A percentile compares a stretch with the other conserved stretches of the same genome.
Evolutionary conservation across 1,140 invertebrate species (phyloP).

Genomic region (Phymorhynchus buccinoides): DNA sequence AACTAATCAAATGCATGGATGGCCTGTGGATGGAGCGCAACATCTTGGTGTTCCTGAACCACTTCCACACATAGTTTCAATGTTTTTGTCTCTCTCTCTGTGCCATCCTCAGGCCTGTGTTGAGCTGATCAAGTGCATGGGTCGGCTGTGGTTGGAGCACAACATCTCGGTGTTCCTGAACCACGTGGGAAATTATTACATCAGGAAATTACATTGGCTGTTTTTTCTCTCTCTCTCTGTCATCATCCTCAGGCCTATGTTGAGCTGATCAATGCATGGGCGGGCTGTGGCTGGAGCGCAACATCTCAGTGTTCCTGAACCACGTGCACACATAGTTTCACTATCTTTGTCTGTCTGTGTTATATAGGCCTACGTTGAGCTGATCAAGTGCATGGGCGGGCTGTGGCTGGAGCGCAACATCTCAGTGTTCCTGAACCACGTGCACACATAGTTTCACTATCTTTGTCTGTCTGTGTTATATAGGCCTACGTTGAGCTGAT

Average conservation of each 20-base stretch:
- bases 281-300: conserved; percentile 94
- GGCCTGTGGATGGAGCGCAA: too few relatives aligned
- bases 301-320: conserved; percentile 86
- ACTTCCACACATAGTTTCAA: too few relatives aligned
- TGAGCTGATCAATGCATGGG: conserved; percentile 93
- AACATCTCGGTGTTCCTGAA: conserved; percentile 86
- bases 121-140: conserved; percentile 91
- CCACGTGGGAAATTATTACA: too few relatives aligned
- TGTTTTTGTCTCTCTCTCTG: too few relatives aligned
- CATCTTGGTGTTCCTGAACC: too few relatives aligned
- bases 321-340: too few relatives aligned
- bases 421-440: conserved; percentile 86
- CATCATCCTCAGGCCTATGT: conserved; percentile 89
- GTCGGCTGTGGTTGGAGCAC: conserved; percentile 95
- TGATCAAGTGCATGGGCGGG: conserved; percentile 89
- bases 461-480: conserved; percentile 55
- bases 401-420: conserved; percentile 96
- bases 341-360: too few relatives aligned
- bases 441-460: too few relatives aligned
- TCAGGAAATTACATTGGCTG: too few relatives aligned
- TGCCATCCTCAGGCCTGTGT: conserved; percentile 94
- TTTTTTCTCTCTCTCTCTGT: too few relatives aligned
- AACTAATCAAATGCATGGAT: too few relatives aligned
- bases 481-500: conserved; percentile 95
- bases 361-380: conserved; percentile 91